Conservation (phyloP, 2,113 vertebrate species). For the Odobenus rosmarus region DNA sequence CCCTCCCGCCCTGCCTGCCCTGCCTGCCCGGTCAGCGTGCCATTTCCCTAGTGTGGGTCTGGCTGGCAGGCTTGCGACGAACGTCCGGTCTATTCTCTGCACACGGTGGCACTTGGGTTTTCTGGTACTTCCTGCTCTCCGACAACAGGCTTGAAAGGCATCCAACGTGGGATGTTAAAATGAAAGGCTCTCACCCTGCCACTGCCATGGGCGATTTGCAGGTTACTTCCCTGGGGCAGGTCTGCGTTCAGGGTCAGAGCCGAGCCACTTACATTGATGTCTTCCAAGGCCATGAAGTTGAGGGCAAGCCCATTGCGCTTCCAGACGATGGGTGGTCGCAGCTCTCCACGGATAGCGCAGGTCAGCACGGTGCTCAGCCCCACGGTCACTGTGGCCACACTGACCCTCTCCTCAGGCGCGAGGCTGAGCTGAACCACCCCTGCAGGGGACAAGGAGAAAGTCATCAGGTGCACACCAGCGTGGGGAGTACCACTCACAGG, state of each 20-base stretch:
- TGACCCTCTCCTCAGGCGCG: conserved; percentile 89
- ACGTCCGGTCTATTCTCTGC: not conserved
- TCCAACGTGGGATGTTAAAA: not conserved
- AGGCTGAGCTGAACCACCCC: conserved; percentile 95
- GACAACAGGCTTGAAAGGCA: not conserved
- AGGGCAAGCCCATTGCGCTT: conserved; percentile 93
- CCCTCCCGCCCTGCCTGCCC: not conserved
- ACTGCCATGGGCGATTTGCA: accelerated
- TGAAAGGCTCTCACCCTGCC: not conserved
- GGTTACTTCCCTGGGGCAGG: accelerated
- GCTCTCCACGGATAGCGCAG: conserved; percentile 91
- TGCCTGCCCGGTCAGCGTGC: accelerated
- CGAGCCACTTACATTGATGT: conserved; percentile 91
- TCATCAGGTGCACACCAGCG: not conserved
- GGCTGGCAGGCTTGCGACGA: not conserved
- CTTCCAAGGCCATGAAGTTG: conserved; percentile 95
- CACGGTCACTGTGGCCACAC: conserved; percentile 92
- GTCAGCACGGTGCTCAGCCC: conserved; percentile 94
- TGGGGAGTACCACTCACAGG: not conserved
- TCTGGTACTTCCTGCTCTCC: not conserved
- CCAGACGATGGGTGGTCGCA: conserved; percentile 95
- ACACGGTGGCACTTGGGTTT: not conserved
- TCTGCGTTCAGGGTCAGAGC: not conserved
- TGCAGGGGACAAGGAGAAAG: conserved; percentile 78
- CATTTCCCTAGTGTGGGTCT: not conserved